phyloP scores from a whole-genome alignment of 2,113 vertebrate genomes.

The Todiramphus saurophagus region DNA sequence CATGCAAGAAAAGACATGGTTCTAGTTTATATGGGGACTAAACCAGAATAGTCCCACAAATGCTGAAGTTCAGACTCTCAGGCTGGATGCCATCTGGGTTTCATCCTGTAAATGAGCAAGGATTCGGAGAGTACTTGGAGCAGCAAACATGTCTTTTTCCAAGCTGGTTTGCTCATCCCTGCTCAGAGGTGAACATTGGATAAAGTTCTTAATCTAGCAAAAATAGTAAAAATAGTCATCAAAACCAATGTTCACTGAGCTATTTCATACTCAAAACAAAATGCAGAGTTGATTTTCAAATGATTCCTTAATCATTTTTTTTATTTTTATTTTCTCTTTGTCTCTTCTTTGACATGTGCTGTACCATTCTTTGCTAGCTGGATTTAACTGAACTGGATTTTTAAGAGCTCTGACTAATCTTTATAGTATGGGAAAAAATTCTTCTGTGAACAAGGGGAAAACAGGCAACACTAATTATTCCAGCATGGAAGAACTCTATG shows the following conservation, averaged over 20 bases:
- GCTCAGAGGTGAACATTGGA: not conserved
- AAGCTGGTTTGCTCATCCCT: not conserved
- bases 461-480: conserved; percentile 30
- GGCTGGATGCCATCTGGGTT: not conserved
- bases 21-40: not conserved
- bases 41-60: not conserved
- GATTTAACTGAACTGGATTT: conserved; percentile 34
- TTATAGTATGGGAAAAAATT: conserved; percentile 1
- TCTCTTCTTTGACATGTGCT: conserved; percentile 10
- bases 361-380: conserved; percentile 7
- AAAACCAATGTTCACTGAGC: not conserved
- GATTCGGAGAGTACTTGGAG: not conserved
- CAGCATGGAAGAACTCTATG: not conserved
- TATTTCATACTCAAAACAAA: not conserved
- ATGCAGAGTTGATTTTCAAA: not conserved
- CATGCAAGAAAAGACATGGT: not conserved
- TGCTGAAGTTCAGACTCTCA: not conserved
- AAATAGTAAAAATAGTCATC: not conserved
- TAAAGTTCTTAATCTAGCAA: not conserved
- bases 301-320: conserved; percentile 26
- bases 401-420: conserved; percentile 42
- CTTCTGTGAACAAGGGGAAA: not conserved
- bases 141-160: not conserved
- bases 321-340: conserved; percentile 45
- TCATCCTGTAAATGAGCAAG: not conserved